Evolutionary conservation across 2,888 invertebrate species (phyloP).

Genomic region (Xestobium rufovillosum): DNA sequence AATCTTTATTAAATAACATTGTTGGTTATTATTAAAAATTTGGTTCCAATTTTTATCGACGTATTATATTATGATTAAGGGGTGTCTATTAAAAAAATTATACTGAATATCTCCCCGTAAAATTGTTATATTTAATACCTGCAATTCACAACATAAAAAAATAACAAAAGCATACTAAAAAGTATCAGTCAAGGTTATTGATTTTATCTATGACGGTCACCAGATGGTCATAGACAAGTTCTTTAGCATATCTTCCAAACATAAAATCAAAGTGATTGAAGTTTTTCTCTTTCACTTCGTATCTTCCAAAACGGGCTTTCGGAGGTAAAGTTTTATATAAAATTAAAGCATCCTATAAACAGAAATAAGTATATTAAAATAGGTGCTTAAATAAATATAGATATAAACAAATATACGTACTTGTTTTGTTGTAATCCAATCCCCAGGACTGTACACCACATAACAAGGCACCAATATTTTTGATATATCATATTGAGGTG

Average conservation of each 20-base stretch:
- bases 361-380: slow-evolving; percentile 14
- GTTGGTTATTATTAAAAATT: too few relatives aligned
- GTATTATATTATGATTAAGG: too few relatives aligned
- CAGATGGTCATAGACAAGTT: slow-evolving; percentile 17
- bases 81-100: too few relatives aligned
- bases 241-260: slow-evolving; percentile 24
- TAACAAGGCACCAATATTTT: slow-evolving; percentile 53
- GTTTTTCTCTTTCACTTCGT: slow-evolving; percentile 25
- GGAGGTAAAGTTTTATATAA: slow-evolving; percentile 29
- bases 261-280: slow-evolving; percentile 33
- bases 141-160: too few relatives aligned
- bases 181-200: too few relatives aligned
- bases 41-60: too few relatives aligned
- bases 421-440: slow-evolving; percentile 51
- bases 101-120: too few relatives aligned
- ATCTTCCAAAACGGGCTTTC: slow-evolving; percentile 22
- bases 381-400: too few relatives aligned
- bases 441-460: slow-evolving; percentile 56
- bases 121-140: too few relatives aligned
- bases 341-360: slow-evolving; percentile 38
- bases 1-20: too few relatives aligned
- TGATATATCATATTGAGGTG: slow-evolving; percentile 51
- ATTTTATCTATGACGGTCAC: slow-evolving; percentile 26
- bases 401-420: too few relatives aligned
- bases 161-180: too few relatives aligned